Evolutionary conservation across 2,113 vertebrate species (phyloP), one percentile per base, ranked within the genome.

Genomic region (Urocitellus parryii): DNA sequence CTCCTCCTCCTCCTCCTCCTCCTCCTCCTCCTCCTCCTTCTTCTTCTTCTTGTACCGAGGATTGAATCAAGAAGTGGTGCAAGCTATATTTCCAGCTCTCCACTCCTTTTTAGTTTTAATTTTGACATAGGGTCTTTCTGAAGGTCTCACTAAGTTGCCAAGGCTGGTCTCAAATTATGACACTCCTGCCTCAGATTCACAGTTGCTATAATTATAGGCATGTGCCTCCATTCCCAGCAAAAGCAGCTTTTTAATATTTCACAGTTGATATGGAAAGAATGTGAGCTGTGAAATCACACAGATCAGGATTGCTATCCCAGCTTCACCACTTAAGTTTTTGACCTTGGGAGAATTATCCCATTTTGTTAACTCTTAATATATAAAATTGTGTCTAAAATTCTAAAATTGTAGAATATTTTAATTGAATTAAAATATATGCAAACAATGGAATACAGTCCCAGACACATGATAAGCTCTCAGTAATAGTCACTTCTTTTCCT

Each of bases 351-450:
- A 51, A 29, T 34, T 37, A 77, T 53, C 25, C 17, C 24, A 70
- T 72, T 7, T 80, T 13, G 1, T 22, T 45, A 16, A 58, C n/a
- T 13, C 27, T 72, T 51, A 81, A 53, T 22, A 77, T 81, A n/a
- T 58, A 79, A 88, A 87, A 27, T 18, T 51, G 10, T 1, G 27
- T 56, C 91, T 72, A 92, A 77, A 88, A 48, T 80, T 17, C 34
- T 92, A 77, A 88, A 88, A 14, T 87, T 93, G 20, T 51, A 88
- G 80, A 58, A 86, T 12, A 87, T 63, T 88, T 79, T 84, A 90
- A 73, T 7, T 37, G 13, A 65, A 34, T 45, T 51, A 51, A 80
- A 92, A 3, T 53, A 84, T 56, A 25, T 56, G 37, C 68, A 86
- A 84, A 94, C 22, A 80, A 84, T 22, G 81, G 24, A 95, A 79